Percentiles rank a stretch among this genome's conserved stretches.
These are phyloP conservation scores for Geopemphigus sp. DNA, from an alignment of 1,140 invertebrate species.

Conservation along the genomic window DNA sequence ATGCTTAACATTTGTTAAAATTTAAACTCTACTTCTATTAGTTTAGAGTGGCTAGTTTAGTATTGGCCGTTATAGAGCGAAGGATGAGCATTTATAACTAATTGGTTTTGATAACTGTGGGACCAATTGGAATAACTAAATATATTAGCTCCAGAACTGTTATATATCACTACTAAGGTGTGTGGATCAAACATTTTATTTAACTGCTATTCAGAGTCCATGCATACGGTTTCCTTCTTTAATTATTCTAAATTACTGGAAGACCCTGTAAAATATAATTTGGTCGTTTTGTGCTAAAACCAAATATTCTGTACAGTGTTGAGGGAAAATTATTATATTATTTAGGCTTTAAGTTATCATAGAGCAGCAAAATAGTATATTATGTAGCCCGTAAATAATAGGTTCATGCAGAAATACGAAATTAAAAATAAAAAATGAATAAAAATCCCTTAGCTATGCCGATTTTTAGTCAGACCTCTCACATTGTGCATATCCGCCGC, in stretches of 20 bases:
- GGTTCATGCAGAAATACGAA: conserved; percentile 49
- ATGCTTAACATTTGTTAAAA: conserved; percentile 22
- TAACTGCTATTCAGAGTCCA: conserved; percentile 46
- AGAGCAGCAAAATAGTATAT: conserved; percentile 29
- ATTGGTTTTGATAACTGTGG: background rate
- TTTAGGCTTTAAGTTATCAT: conserved; percentile 15
- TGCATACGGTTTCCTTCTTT: conserved; percentile 24
- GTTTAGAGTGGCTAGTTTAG: background rate
- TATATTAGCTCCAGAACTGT: conserved; percentile 25
- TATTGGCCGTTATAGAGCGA: conserved; percentile 18
- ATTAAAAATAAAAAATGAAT: conserved; percentile 40
- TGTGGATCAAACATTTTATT: conserved; percentile 42
- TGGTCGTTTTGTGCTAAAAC: conserved; percentile 32
- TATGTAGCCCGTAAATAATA: conserved; percentile 32
- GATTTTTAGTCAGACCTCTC: conserved; percentile 45
- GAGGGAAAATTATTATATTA: conserved; percentile 7
- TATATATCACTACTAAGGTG: conserved; percentile 32
- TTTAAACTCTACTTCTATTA: conserved; percentile 38
- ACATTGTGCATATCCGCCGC: conserved; percentile 42
- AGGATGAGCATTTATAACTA: conserved; percentile 18
- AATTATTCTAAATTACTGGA: conserved; percentile 37
- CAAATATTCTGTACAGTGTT: conserved; percentile 39
- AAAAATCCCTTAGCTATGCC: conserved; percentile 40
- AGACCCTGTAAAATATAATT: conserved; percentile 34
- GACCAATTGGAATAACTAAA: conserved; percentile 32